Base-by-base conservation (phyloP, 2,797 vertebrate genomes). In the Dendrocincla fuliginosa region DNA sequence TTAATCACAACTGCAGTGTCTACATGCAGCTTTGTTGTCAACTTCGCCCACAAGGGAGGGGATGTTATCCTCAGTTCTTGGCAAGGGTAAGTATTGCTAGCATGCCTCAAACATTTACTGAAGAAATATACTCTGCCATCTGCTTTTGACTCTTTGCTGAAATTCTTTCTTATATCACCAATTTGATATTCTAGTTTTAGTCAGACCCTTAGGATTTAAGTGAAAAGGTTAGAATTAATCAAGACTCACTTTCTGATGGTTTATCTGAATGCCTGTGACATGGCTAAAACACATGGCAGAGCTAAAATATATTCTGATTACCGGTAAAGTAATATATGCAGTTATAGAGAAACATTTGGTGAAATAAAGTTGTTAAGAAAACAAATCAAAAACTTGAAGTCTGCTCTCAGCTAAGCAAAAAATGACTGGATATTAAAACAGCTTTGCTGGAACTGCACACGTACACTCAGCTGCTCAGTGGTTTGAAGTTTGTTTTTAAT, bases 401-500 rank as follows among this genome's bases (percentile, higher is more conserved):
- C 53, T 75, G 12, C 37, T 49, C 64, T 91, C 49, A 81, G 50
- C 33, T 50, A 80, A 84, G 55, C 13, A 69, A 35, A 87, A 74
- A 70, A 56, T 4, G 1, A 86, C 7, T 52, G 42, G 20, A 57
- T 63, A 56, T 41, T 84, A 89, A 79, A 95, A 73, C 3, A 74
- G 32, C 49, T 70, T 87, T 82, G 52, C 41, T 65, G 52, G 32
- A 91, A 83, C 52, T 64, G 37, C n/a, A 60, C 8, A 10, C 0
- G 2, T 8, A 84, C 18, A 17, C 57, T 65, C 50, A 65, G 42
- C 67, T 73, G 50, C 63, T 84, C 24, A 33, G 6, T 65, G 32
- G 18, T 60, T 87, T 73, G n/a, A 73, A n/a, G 16, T 69, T 95
- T 92, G 56, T 6, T 89, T 84, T 86, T n/a, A 78, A 89, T 92